These are phyloP conservation scores for Mythimna albipuncta DNA, from an alignment of 2,888 invertebrate species.

Conservation along the genomic window DNA sequence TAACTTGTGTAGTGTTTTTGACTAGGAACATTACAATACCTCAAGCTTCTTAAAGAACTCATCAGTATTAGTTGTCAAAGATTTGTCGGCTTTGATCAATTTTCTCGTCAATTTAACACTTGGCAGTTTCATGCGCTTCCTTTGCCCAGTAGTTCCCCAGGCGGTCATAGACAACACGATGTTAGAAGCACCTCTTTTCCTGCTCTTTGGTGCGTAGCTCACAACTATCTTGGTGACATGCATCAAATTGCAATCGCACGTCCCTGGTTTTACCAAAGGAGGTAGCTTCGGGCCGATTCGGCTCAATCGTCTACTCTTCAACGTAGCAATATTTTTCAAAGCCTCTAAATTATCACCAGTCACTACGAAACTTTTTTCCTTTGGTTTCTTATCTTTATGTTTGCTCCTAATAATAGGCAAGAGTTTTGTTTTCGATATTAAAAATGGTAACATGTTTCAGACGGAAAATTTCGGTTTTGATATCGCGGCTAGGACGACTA, in stretches of 20 bases:
- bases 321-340: slow-evolving; percentile 64
- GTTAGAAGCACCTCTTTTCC: slow-evolving; percentile 81
- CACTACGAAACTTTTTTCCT: slow-evolving; percentile 74
- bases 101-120: slow-evolving; percentile 75
- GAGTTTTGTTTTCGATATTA: slow-evolving; percentile 84
- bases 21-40: no score
- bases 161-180: slow-evolving; percentile 81
- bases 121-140: slow-evolving; percentile 82
- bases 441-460: slow-evolving; percentile 81
- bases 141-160: slow-evolving; percentile 77
- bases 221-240: slow-evolving; percentile 84
- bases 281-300: slow-evolving; percentile 74
- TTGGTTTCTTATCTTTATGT: slow-evolving; percentile 69
- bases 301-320: slow-evolving; percentile 71
- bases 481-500: slow-evolving; percentile 41
- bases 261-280: slow-evolving; percentile 60
- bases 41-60: slow-evolving; percentile 86
- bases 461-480: slow-evolving; percentile 11
- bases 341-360: slow-evolving; percentile 75
- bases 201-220: slow-evolving; percentile 78
- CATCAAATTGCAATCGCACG: slow-evolving; percentile 81
- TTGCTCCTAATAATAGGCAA: slow-evolving; percentile 72
- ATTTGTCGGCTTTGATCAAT: slow-evolving; percentile 71
- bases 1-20: no score
- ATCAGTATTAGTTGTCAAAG: slow-evolving; percentile 75